Evolutionary conservation across 2,888 invertebrate genomes (phyloP), one percentile per base, ranked within the genome.

Genomic region (Erebia ligea): DNA sequence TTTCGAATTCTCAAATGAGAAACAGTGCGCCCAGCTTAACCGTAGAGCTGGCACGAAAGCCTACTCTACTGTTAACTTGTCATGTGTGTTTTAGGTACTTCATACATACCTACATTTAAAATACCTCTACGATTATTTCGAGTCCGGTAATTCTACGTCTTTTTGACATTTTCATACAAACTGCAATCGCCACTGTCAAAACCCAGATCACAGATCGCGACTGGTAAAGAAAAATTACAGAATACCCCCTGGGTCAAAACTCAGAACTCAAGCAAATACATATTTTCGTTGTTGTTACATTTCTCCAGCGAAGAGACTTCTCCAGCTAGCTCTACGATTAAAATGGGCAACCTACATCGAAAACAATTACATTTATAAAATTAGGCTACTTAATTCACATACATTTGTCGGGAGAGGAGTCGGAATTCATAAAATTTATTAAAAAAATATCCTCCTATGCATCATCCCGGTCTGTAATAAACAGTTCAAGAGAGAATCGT

Each of bases 361-460:
- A 58, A 67, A 59, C 10, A 42, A 52, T 58, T 54, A 64, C 48
- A 67, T 67, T 58, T 67, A 58, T 56, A 67, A 58, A 67, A 66
- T 66, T 66, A 66, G n/a, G 58, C 57, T 67, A n/a, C n/a, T n/a
- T n/a, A 58, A 65, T 56, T 54, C 19, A 25, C 56, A 57, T 25
- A 67, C 25, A 15, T 67, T 58, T n/a, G 21, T 58, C 67, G 58
- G 57, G 67, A 67, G 75, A 76, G 78, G 78, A 77, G 77, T 78
- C 78, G 78, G 81, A 75, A 19, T 61, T 78, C 78, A 76, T 78
- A 81, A 82, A 83, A 79, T 81, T 81, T 80, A 79, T 83, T 85
- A 87, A 88, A 88, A 87, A 88, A 88, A 89, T 88, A 88, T 86
- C 84, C 85, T 86, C 83, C 84, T 79, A 84, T 86, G 82, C 88